Percentiles rank a stretch among this genome's conserved stretches.
Evolutionary conservation across 37 sponge, comb jelly and placozoan species (phyloP).

Genomic region (Cliona cf. orientalis): DNA sequence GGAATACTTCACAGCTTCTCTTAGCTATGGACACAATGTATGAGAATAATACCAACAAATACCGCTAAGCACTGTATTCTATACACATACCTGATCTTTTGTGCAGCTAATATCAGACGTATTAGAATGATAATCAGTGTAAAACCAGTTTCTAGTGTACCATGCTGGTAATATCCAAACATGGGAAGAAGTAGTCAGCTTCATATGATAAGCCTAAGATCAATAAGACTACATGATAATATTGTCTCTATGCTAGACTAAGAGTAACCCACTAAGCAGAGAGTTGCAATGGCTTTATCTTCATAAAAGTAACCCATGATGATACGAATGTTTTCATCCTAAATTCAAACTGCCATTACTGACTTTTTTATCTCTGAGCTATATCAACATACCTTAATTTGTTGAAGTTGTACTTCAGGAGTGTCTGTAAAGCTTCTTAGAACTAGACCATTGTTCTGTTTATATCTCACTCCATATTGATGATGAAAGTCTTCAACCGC

Average conservation of each 20-base stretch:
- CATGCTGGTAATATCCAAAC: conserved; percentile 78
- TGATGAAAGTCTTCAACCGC: too few species aligned
- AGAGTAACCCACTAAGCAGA: conserved; percentile 46
- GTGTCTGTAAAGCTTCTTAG: conserved; percentile 33
- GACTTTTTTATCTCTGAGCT: too few species aligned
- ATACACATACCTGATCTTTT: too few species aligned
- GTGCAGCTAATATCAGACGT: too few species aligned
- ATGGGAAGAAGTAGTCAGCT: conserved; percentile 37
- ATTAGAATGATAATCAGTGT: conserved; percentile 8
- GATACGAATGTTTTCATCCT: conserved; percentile 64
- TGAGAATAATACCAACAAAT: too few species aligned
- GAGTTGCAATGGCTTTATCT: conserved; percentile 38
- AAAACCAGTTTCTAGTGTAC: conserved; percentile 56
- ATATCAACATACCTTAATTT: conserved; percentile 54
- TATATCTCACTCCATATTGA: too few species aligned
- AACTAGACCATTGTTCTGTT: conserved; percentile 12
- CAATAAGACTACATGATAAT: neutral
- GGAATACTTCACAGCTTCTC: conserved; percentile 12
- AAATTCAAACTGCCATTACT: too few species aligned
- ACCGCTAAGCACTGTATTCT: too few species aligned
- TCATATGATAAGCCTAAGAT: conserved; percentile 36
- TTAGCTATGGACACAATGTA: conserved; percentile 9
- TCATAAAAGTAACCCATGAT: conserved; percentile 61
- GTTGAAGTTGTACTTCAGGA: conserved; percentile 35
- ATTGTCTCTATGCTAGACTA: too few species aligned